Base-by-base conservation (phyloP, 2,113 vertebrate genomes). In the Columba livia region DNA sequence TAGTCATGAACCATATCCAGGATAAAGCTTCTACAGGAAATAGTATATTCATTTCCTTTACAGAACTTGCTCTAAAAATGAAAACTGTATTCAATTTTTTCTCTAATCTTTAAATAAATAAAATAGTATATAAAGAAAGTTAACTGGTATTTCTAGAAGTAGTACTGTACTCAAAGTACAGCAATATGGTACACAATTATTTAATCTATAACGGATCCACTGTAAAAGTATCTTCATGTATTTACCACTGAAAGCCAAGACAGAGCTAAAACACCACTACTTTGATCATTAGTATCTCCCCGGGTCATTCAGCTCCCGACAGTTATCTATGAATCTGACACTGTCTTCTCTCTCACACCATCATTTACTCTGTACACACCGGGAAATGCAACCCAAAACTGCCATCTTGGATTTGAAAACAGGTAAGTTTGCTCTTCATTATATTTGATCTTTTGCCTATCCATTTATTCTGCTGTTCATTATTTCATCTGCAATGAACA, bases 311-410 rank as follows among this genome's bases (percentile, higher is more conserved):
- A 92, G 20, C 11, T 74, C 69, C 36, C 18, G 58, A 8, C 69
- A 51, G 47, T 40, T 38, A 94, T 73, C 60, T 64, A 74, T 42
- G 65, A 85, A 88, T 72, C 61, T 29, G 24, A 70, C 79, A 89
- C 5, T 1, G 7, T 34, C 91, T 57, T 36, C 54, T 77, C 73
- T 80, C 67, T 84, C 61, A 65, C 93, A 89, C 26, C 5, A 60
- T 57, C 73, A 69, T 79, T 95, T 94, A 74, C 29, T 60, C 32
- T 5, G 3, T 38, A 56, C 21, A 57, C n/a, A 75, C 40, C 40
- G 57, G 48, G n/a, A 89, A 88, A 72, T 29, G 34, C 73, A 95
- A 92, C 51, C 48, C 57, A 60, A 93, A 90, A 84, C 56, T 87
- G 65, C n/a, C 64, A 66, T 51, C 42, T 58, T 80, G 26, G 28